These are phyloP conservation scores for Melanitta fusca DNA, from an alignment of 2,797 vertebrate species.

Conservation along the genomic window DNA sequence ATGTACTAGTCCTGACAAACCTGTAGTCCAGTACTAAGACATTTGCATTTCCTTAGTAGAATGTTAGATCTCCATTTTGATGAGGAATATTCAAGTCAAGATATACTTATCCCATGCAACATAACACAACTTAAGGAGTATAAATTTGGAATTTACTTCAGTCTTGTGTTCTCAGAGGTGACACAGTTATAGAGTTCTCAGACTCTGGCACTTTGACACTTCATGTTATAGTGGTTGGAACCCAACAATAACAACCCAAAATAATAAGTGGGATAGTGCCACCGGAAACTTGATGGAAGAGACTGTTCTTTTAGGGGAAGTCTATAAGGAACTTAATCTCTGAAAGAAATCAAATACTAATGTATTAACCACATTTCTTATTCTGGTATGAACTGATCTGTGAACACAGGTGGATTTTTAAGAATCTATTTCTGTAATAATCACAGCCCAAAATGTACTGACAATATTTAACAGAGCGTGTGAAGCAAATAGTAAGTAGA, in stretches of 20 bases:
- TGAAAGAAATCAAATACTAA: neutral
- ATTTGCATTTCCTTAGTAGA: neutral
- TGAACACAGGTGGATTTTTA: neutral
- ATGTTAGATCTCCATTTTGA: neutral
- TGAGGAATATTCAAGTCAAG: neutral
- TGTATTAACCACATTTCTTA: neutral
- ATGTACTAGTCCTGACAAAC: neutral
- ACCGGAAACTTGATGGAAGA: neutral
- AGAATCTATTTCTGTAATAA: neutral
- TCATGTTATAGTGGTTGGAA: neutral
- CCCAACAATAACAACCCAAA: neutral
- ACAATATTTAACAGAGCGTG: neutral
- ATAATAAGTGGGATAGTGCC: neutral
- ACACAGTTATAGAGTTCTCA: neutral
- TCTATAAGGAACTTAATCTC: neutral
- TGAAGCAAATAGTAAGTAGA: neutral
- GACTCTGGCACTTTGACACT: neutral
- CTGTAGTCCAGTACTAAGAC: neutral
- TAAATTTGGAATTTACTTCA: neutral
- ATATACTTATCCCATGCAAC: neutral
- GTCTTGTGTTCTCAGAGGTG: neutral
- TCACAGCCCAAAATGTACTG: neutral
- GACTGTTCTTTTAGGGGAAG: fast-evolving
- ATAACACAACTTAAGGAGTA: neutral
- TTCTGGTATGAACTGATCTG: neutral